Base-by-base conservation (phyloP, 2,888 invertebrate genomes). In the Ditula angustiorana region DNA sequence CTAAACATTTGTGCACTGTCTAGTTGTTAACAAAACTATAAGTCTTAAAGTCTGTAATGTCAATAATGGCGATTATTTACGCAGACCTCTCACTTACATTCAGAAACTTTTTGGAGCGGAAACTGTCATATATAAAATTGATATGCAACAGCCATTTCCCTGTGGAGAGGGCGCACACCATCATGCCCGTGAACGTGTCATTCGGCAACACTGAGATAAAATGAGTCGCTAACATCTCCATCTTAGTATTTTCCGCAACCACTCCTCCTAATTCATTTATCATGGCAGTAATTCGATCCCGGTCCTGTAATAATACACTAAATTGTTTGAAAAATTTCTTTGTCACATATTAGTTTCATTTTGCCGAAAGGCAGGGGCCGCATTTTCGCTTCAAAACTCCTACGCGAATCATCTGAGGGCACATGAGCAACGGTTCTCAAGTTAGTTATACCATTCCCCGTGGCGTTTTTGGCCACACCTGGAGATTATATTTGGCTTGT, bases 181-280 rank as follows among this genome's bases (percentile, higher is more conserved):
- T 92, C 92, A 92, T 92, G 1, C 92, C 92, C 0, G 91, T 87
- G 67, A 83, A 88, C 0, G 92, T 90, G 69, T 92, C 92, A 10
- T 83, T 79, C 1, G 92, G 91, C 74, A 92, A 73, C 73, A 86
- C 80, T 10, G 90, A 83, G 68, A 92, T 80, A 70, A 89, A 92
- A 72, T 92, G 92, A 28, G 92, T 90, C 41, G 92, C 88, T 76
- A 92, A 71, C 92, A 92, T 92, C 69, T 92, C 92, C 92, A 92
- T 91, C 73, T 91, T 92, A 0, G 92, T 92, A 69, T 90, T 92
- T 71, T 91, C 92, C 0, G 92, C 92, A 0, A 92, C 90, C 11
- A 92, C 92, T 7, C 92, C 92, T 1, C 92, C 92, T 19, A 92
- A 71, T 69, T 92, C 91, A 58, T 81, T 86, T 49, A 92, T 85